Base-by-base conservation (phyloP, 2,888 invertebrate species). In the Coenonympha glycerion region DNA sequence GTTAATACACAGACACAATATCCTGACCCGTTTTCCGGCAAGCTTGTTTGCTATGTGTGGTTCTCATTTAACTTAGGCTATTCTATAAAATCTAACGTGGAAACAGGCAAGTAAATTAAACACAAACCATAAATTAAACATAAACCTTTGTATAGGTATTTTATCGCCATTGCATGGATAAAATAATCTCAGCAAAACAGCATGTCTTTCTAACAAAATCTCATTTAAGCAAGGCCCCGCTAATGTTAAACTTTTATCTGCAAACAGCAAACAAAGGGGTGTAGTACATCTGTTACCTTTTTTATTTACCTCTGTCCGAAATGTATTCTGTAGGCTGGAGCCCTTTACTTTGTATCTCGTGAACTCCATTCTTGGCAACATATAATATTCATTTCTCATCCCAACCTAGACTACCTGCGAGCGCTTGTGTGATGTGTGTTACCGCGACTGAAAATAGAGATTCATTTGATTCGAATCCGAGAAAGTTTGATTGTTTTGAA, bases 361-460 rank as follows among this genome's bases (percentile, higher is more conserved):
- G 53, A 40, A 37, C 53, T 53, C 53, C 56, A 16, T 8, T 33
- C 44, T 55, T 49, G 36, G 36, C 18, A 22, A 41, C 39, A 65
- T 67, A 63, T 59, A 66, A 66, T 66, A 68, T 66, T 68, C 62
- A 68, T 65, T 61, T 64, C 65, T 64, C 63, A 64, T 67, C 60
- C 64, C 63, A 51, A 15, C 54, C 49, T 52, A 58, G 55, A 54
- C 57, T 48, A 40, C 22, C 55, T 39, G 13, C 30, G 11, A n/a
- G n/a, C n/a, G n/a, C n/a, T n/a, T n/a, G n/a, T n/a, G n/a, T n/a
- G n/a, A n/a, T n/a, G n/a, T n/a, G n/a, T n/a, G n/a, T n/a, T n/a
- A n/a, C n/a, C n/a, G n/a, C n/a, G n/a, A n/a, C n/a, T n/a, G n/a
- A n/a, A n/a, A n/a, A n/a, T n/a, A n/a, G n/a, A n/a, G n/a, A n/a